These are phyloP conservation scores for Orius insidiosus DNA, from an alignment of 1,140 invertebrate genomes.

Conservation along the genomic window DNA sequence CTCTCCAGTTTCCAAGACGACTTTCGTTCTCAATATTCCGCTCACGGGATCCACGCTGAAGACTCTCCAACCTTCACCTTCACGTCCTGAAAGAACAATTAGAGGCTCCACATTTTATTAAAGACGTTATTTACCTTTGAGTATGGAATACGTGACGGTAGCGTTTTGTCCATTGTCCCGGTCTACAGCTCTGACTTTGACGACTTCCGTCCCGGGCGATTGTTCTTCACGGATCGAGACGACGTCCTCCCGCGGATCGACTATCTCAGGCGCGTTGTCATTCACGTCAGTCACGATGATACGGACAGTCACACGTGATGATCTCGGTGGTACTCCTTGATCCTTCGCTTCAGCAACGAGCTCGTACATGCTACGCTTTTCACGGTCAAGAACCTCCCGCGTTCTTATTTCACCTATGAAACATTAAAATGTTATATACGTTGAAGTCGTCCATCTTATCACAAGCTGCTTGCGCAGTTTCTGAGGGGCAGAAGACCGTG, in stretches of 20 bases:
- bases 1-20: slow-evolving; percentile 78
- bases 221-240: slow-evolving; percentile 78
- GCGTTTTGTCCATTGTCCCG: slow-evolving; percentile 75
- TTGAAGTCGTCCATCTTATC: too few relatives aligned
- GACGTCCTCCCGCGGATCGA: slow-evolving; percentile 71
- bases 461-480: too few relatives aligned
- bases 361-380: slow-evolving; percentile 57
- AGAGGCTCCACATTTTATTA: too few relatives aligned
- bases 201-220: slow-evolving; percentile 66
- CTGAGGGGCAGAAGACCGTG: too few relatives aligned
- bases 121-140: slow-evolving; percentile 41
- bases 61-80: slow-evolving; percentile 63
- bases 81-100: slow-evolving; percentile 33
- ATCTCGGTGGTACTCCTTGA: slow-evolving; percentile 58
- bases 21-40: slow-evolving; percentile 73
- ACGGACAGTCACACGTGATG: slow-evolving; percentile 50
- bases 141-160: slow-evolving; percentile 68
- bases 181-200: slow-evolving; percentile 68
- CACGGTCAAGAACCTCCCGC: slow-evolving; percentile 63
- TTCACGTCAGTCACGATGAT: slow-evolving; percentile 70
- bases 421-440: slow-evolving; percentile 7
- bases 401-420: slow-evolving; percentile 69
- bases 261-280: slow-evolving; percentile 76
- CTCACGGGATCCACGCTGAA: slow-evolving; percentile 73
- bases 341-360: slow-evolving; percentile 71